These are phyloP conservation scores for Marmota flaviventris DNA, from an alignment of 2,113 vertebrate genomes.

Conservation along the genomic window DNA sequence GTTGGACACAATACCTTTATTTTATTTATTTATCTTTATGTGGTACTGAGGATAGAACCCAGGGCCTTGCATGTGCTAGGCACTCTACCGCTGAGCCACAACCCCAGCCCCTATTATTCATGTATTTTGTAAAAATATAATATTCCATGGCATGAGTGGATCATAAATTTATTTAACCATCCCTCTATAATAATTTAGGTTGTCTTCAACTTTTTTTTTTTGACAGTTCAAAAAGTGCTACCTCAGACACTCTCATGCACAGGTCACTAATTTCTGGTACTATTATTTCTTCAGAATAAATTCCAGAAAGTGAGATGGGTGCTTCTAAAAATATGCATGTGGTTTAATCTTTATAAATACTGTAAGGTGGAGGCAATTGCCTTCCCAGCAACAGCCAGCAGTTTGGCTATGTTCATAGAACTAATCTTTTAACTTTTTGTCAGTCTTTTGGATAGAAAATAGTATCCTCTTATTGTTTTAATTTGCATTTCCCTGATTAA, in stretches of 20 bases:
- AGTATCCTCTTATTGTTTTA: slow-evolving; percentile 18
- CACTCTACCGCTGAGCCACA: no score
- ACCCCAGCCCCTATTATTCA: no score
- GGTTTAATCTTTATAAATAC: slow-evolving; percentile 30
- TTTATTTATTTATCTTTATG: not conserved
- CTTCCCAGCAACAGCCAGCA: not conserved
- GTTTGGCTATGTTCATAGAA: not conserved
- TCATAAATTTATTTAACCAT: slow-evolving; percentile 28
- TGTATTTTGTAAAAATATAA: slow-evolving; percentile 17
- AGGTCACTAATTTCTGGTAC: slow-evolving; percentile 25
- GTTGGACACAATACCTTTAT: no score
- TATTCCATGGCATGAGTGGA: not conserved
- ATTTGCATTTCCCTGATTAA: slow-evolving; percentile 27
- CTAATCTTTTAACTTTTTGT: slow-evolving; percentile 30
- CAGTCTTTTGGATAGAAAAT: slow-evolving; percentile 52
- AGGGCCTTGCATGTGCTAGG: no score
- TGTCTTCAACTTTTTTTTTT: slow-evolving; percentile 42
- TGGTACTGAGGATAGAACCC: no score
- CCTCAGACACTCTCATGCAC: not conserved
- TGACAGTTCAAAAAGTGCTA: not conserved
- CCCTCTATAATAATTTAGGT: not conserved
- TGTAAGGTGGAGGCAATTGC: not conserved
- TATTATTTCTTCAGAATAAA: slow-evolving; percentile 52
- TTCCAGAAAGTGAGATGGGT: slow-evolving; percentile 18
- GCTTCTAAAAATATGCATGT: not conserved